Conservation (phyloP, 2,888 invertebrate genomes). For the Hypolimnas misippus region DNA sequence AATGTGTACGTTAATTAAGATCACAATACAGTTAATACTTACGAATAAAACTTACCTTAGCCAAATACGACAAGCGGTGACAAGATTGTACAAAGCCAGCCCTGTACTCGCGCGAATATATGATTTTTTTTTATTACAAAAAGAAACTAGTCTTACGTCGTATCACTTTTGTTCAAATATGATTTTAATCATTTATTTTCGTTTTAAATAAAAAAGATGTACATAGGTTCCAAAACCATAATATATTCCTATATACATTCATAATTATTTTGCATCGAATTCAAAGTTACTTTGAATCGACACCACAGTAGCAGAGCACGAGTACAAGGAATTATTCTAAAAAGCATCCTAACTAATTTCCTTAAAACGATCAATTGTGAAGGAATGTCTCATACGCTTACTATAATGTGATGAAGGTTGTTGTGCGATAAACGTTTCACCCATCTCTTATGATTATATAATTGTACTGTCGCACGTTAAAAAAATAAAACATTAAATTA, state of each 20-base stretch:
- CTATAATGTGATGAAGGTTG: slow-evolving; percentile 17
- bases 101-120: slow-evolving; percentile 26
- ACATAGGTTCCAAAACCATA: neutral
- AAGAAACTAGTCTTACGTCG: neutral
- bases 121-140: neutral
- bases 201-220: neutral
- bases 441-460: slow-evolving; percentile 11
- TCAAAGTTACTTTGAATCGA: slow-evolving; percentile 20
- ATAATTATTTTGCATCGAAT: slow-evolving; percentile 6
- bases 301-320: slow-evolving; percentile 19
- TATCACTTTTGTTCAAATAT: too few species aligned
- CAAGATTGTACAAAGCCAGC: slow-evolving; percentile 58
- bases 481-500: slow-evolving; percentile 6
- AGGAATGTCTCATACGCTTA: slow-evolving; percentile 34
- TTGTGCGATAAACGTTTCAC: slow-evolving; percentile 32
- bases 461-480: slow-evolving; percentile 27
- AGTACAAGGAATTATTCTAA: slow-evolving; percentile 23
- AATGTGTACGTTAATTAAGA: slow-evolving; percentile 72
- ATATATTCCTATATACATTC: neutral
- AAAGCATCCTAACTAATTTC: slow-evolving; percentile 32
- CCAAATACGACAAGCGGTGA: slow-evolving; percentile 68
- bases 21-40: slow-evolving; percentile 83
- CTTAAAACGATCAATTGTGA: slow-evolving; percentile 31
- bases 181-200: too few species aligned
- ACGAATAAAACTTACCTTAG: slow-evolving; percentile 70